Base-by-base conservation (phyloP, 2,888 invertebrate genomes). In the Chrysolina oricalcia region DNA sequence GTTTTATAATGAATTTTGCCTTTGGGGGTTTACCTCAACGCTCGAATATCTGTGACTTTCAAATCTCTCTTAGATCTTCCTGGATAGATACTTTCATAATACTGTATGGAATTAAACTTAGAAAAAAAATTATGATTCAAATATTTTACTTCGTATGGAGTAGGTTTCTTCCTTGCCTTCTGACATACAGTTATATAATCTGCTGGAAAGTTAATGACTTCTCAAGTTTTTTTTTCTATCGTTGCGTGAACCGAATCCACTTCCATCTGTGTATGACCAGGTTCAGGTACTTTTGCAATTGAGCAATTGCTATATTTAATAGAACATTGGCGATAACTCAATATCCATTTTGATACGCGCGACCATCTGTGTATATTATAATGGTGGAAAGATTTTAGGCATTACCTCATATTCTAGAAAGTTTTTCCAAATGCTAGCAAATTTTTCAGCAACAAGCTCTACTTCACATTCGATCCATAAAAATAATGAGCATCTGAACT, bases 41-140 rank as follows among this genome's bases (percentile, higher is more conserved):
- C n/a, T n/a, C n/a, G n/a, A n/a, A n/a, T n/a, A n/a, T n/a, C n/a
- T n/a, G n/a, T n/a, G n/a, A n/a, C n/a, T n/a, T n/a, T n/a, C n/a
- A n/a, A 35, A 3, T 35, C 35, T 35, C n/a, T 8, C 8, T 35
- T 35, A 9, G 59, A 72, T 67, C 62, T 11, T 13, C 78, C 78
- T 13, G 80, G 78, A 43, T 73, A 56, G 19, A 81, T 78, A 53
- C 70, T 72, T n/a, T n/a, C n/a, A 59, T 64, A 75, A 73, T 75
- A 64, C 43, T 68, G 17, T 63, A 77, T 56, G 48, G 73, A 50
- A 40, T 68, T 17, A 43, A 74, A 76, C 3, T 62, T 59, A 46
- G 73, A 72, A 21, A 76, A 78, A 69, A 76, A 76, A 11, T 63
- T 56, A 40, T 74, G 73, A 27, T 48, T 66, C 21, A 76, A 69